Base-by-base conservation (phyloP, 2,888 invertebrate species). In the Phytoseiulus persimilis region DNA sequence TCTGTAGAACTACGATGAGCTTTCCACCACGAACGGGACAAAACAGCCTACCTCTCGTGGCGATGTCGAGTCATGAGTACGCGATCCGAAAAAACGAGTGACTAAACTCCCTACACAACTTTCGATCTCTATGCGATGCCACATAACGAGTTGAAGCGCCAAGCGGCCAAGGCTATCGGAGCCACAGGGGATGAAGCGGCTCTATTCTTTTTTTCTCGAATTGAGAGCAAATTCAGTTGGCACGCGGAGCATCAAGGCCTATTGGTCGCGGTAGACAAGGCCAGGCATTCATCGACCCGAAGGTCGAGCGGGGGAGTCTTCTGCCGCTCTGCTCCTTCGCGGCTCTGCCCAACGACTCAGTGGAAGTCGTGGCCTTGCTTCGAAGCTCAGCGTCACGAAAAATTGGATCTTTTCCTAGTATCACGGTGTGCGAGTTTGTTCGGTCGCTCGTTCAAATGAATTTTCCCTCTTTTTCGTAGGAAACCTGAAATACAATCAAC, bases 291-390 rank as follows among this genome's bases (percentile, higher is more conserved):
- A 65, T 65, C 65, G 65, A 65, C 18, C 28, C 65, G 65, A 65
- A 65, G 65, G 65, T 65, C 65, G 65, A 65, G 65, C 65, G 65
- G 65, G 65, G 65, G 65, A 65, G 65, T 65, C 65, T 65, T 65
- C 65, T 65, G 18, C 11, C 65, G 65, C 65, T 39, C 39, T 65
- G 65, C 5, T 65, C 65, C 65, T 11, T 28, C 23, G 65, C 65
- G 14, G 28, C 65, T 65, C 65, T 65, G 18, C 65, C 65, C 65
- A 28, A 65, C 18, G 65, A 65, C 65, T 65, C 65, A 65, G 14
- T 65, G 65, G 65, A 65, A 65, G 18, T 65, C 28, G 65, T 65
- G 65, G 65, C 28, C 65, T 28, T 23, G 65, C 65, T 23, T 65
- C 28, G 65, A 65, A 65, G 14, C 14, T 14, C 9, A 46, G 46